These are phyloP conservation scores for Beris morrisii DNA, from an alignment of 2,888 invertebrate genomes.

Conservation along the genomic window DNA sequence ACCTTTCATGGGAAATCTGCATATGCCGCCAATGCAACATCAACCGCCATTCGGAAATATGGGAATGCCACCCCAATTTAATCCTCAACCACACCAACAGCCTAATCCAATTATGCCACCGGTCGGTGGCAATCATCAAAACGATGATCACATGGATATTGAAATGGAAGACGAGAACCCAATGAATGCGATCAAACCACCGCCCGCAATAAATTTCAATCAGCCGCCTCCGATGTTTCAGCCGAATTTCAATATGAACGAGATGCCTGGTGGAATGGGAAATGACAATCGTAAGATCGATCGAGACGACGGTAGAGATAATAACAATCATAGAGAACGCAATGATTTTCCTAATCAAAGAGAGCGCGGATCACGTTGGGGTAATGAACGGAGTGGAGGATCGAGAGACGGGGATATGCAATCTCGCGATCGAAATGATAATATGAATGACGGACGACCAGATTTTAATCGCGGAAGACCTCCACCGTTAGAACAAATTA, in stretches of 20 bases:
- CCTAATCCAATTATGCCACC: slow-evolving; percentile 39
- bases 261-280: slow-evolving; percentile 14
- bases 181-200: slow-evolving; percentile 31
- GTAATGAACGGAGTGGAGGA: slow-evolving; percentile 44
- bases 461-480: slow-evolving; percentile 40
- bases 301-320: slow-evolving; percentile 49
- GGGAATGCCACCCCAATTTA: slow-evolving; percentile 42
- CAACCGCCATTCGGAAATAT: slow-evolving; percentile 30
- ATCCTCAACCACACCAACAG: slow-evolving; percentile 46
- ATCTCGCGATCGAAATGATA: slow-evolving; percentile 49
- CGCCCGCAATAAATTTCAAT: slow-evolving; percentile 53
- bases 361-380: slow-evolving; percentile 46
- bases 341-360: slow-evolving; percentile 41
- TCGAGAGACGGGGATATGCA: slow-evolving; percentile 45
- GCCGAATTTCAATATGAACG: slow-evolving; percentile 19
- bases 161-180: slow-evolving; percentile 67
- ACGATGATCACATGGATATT: slow-evolving; percentile 78
- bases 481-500: slow-evolving; percentile 31
- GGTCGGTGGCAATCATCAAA: slow-evolving; percentile 37
- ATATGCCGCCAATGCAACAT: slow-evolving; percentile 41
- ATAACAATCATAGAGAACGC: slow-evolving; percentile 48
- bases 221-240: slow-evolving; percentile 53
- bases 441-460: slow-evolving; percentile 57
- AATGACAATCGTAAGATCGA: slow-evolving; percentile 45
- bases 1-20: slow-evolving; percentile 46